Base-by-base conservation (phyloP, 2,888 invertebrate species). In the Mechanitis messenoides region DNA sequence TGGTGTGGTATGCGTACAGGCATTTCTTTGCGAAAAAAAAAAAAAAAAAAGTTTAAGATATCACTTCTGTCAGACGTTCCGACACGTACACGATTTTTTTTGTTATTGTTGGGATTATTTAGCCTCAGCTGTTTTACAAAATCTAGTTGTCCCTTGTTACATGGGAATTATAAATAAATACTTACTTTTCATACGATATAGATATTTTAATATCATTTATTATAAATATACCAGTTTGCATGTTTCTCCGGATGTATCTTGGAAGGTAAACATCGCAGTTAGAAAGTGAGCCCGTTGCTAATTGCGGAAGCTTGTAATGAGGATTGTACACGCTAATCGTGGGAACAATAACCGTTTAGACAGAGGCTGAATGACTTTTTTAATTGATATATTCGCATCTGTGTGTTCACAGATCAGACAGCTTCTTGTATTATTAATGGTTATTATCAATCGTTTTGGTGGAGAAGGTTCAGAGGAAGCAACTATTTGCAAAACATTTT, bases 301-400 rank as follows among this genome's bases (percentile, higher is more conserved):
- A 87, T 85, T 83, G 84, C 83, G 86, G 86, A 87, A 85, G 83
- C 80, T 73, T 66, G 77, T 85, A 85, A 86, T 84, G 83, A 81
- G 81, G 77, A 80, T 74, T 73, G 83, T 84, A 85, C 85, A 87
- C 85, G 87, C 81, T 78, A 84, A 57, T 59, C 76, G 78, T 78
- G 77, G 73, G 78, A 77, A 77, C 71, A 70, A 72, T 65, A 63
- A 66, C 66, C 61, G 64, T 60, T 68, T 66, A 66, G 54, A 59
- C 56, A 55, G 46, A 55, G 54, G 56, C 58, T 50, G 59, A 55
- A 56, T 61, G 45, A 45, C 55, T 35, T 28, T 31, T 56, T 33
- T 28, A 20, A 31, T 54, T 53, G 42, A 57, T 45, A 56, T 53
- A 56, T 50, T 55, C 31, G 11, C 53, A 56, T 55, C 42, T 38